Base-by-base conservation (phyloP, 2,888 invertebrate genomes). In the Cephus rjabovi region DNA sequence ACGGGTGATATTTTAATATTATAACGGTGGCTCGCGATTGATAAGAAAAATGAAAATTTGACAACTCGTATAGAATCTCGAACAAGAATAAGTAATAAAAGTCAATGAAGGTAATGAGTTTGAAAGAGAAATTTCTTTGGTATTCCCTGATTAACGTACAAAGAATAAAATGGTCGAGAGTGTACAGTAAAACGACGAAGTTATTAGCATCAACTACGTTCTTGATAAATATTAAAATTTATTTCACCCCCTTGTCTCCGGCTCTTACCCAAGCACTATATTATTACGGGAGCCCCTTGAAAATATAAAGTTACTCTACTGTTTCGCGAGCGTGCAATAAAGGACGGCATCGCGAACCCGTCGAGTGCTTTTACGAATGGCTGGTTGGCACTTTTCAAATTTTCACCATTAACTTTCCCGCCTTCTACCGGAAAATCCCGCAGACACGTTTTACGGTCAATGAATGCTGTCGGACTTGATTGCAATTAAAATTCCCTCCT, bases 401-500 rank as follows among this genome's bases (percentile, higher is more conserved):
- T 56, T 56, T 23, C 40, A 56, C 40, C 40, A 9, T 56, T 23
- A 56, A 56, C 2, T 56, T 15, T 56, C 2, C 40, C 40, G 23
- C 40, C 23, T 56, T 23, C 40, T 2, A 56, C 40, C 23, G 23
- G 23, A 1, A 9, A 56, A 56, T 56, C 23, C 40, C 23, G 15
- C 23, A 40, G 40, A 40, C 40, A 56, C 40, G 40, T 56, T 56
- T 56, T 56, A 56, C 40, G 82, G 83, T 82, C 81, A 83, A 83
- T 83, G 80, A 82, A 81, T 81, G 83, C 81, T 37, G 82, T 83
- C 81, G 78, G 40, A 69, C 80, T 81, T 87, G 79, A 88, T 88
- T 86, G 85, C 85, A 87, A 88, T 87, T 87, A 84, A 86, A 88
- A 87, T 79, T 71, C 71, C 31, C 71, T 33, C 40, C 82, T 81